phyloP scores from a whole-genome alignment of 2,888 invertebrate genomes.

The Aphidius colemani region DNA sequence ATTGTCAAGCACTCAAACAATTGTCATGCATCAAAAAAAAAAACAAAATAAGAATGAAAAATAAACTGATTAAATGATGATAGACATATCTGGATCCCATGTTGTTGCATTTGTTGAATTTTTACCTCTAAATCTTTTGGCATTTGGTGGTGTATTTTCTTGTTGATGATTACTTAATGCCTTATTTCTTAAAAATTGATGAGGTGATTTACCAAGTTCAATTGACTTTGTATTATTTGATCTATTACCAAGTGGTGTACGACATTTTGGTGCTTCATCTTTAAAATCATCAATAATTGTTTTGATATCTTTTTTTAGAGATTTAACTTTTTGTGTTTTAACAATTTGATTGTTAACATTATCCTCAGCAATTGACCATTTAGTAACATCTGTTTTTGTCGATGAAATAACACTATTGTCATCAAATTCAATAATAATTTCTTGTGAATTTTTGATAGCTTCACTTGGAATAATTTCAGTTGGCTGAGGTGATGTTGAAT shows the following conservation, averaged over 20 bases:
- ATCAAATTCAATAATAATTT: slow-evolving; percentile 48
- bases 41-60: background rate
- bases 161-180: slow-evolving; percentile 38
- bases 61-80: slow-evolving; percentile 43
- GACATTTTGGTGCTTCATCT: slow-evolving; percentile 40
- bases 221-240: slow-evolving; percentile 45
- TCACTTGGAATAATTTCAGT: slow-evolving; percentile 14
- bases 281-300: slow-evolving; percentile 34
- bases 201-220: slow-evolving; percentile 40
- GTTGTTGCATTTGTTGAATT: slow-evolving; percentile 40
- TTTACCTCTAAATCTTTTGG: slow-evolving; percentile 37
- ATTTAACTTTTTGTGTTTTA: slow-evolving; percentile 30
- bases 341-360: slow-evolving; percentile 25
- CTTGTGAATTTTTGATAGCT: slow-evolving; percentile 27
- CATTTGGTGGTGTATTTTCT: slow-evolving; percentile 50
- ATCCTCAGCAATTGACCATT: slow-evolving; percentile 21
- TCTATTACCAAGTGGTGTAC: slow-evolving; percentile 51
- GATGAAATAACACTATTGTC: slow-evolving; percentile 33
- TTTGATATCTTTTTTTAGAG: slow-evolving; percentile 34
- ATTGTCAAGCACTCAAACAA: too few relatives aligned
- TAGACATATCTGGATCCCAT: slow-evolving; percentile 50
- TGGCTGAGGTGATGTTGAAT: slow-evolving; percentile 35
- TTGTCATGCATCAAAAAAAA: background rate
- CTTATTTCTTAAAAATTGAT: slow-evolving; percentile 40
- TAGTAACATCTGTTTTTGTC: slow-evolving; percentile 15